Base-by-base conservation (phyloP, 2,113 vertebrate genomes). In the Rhynchomys soricoides region DNA sequence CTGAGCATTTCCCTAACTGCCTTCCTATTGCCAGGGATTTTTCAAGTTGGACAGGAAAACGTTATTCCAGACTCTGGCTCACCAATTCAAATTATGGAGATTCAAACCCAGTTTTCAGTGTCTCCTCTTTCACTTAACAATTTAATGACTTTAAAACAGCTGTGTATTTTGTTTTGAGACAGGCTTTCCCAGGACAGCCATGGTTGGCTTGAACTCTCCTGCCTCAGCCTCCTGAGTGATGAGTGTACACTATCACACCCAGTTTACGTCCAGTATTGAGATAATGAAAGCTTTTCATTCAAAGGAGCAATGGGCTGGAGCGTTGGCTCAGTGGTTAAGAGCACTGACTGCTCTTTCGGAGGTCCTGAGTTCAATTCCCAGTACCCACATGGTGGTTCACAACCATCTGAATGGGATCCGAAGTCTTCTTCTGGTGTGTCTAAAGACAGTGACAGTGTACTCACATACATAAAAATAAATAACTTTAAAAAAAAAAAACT, bases 11-110 rank as follows among this genome's bases (percentile, higher is more conserved):
- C 92, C 79, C 17, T 86, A 94, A 85, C 94, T 91, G 82, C 89
- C 62, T 97, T 88, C 29, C 4, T 87, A 85, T 85, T 92, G 79
- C 71, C 92, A 95, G 2, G 24, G 82, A 86, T 78, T 97, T 97
- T 93, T 91, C n/a, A 93, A 82, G 74, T 95, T 97, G 89, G 82
- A 95, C 55, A 96, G 75, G 75, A 94, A 96, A 91, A 90, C 5
- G 64, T 50, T 88, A 93, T 95, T 97, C 89, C 91, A 94, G 86
- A n/a, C 40, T 88, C 88, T 90, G 92, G 77, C 79, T 96, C 74
- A 77, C 93, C 9, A 81, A 94, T 86, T 96, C 29, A 52, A 95
- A 26, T 93, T 95, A 75, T 43, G 50, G 79, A 83, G 64, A 82
- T 92, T 73, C 55, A 78, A 83, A 89, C 43, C 21, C 57, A 43